Evolutionary conservation across 2,888 invertebrate species (phyloP), one percentile per base, ranked within the genome.

Genomic region (Synergus laeviventris): DNA sequence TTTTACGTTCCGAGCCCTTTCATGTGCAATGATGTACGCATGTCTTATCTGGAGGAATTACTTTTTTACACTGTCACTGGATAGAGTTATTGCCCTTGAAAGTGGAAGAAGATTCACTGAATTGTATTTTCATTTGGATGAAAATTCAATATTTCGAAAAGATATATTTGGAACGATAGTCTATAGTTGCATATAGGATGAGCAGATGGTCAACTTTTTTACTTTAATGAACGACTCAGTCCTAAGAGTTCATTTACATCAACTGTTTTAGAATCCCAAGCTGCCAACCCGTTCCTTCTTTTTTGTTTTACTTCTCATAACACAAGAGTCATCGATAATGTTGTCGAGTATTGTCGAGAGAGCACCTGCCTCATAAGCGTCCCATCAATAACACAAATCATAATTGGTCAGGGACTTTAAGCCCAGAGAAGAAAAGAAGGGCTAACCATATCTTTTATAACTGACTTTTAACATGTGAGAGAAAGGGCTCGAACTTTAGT

Each of bases 1-100:
- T 70, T 70, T 70, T 70, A 70, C 49, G 31, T 54, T 70, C 16
- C 36, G 12, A 70, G 49, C 70, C 70, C 70, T 70, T 70, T 70
- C 70, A 70, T 70, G 49, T 70, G 36, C 70, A 49, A 70, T 70
- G 49, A 70, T 49, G 70, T 49, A 70, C 70, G 49, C 49, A 18
- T 54, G n/a, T 49, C 49, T 49, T 70, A 70, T 70, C 70, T 70
- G 4, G 31, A 24, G 16, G 36, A 49, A 70, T 49, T 70, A 36
- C 31, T 70, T 49, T 31, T 59, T 54, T 54, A 62, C 8, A 62
- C 12, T 11, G 66, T 70, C 66, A 3, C 31, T 31, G 31, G 66
- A 24, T 31, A 49, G 31, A 45, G 16, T 49, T 31, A n/a, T 54
- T 49, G 9, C 49, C 11, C 66, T 45, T 16, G n/a, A n/a, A 42